Evolutionary conservation across 2,113 vertebrate genomes (phyloP).

Genomic region (Tachysurus fulvidraco): DNA sequence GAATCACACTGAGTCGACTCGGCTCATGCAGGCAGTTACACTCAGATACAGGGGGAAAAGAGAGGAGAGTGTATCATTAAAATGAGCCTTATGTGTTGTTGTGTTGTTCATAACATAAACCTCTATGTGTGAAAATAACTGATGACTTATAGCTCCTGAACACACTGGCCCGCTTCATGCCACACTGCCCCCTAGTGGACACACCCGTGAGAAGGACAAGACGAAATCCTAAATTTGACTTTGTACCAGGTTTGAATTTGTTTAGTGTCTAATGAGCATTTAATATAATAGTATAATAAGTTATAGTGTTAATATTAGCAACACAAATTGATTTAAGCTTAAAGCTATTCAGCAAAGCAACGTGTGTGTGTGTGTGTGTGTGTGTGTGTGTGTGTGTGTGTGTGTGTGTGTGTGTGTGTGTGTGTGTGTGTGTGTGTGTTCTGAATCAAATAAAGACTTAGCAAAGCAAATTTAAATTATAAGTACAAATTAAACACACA

Average conservation of each 20-base stretch:
- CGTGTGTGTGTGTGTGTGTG: not conserved
- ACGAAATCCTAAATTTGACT: not conserved
- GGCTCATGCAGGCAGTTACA: too few relatives aligned
- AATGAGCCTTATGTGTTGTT: too few relatives aligned
- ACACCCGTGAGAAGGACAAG: not conserved
- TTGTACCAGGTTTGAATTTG: not conserved
- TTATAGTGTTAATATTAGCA: not conserved
- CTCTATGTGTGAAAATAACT: too few relatives aligned
- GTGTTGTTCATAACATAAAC: too few relatives aligned
- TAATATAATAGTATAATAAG: too few relatives aligned
- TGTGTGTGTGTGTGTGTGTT: not conserved
- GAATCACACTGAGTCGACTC: too few relatives aligned
- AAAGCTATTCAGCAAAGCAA: not conserved
- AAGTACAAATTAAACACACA: conserved; percentile 3
- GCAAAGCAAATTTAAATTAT: not conserved
- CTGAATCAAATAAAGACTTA: not conserved
- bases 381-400: not conserved
- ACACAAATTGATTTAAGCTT: not conserved
- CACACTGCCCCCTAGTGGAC: not conserved
- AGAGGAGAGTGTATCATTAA: too few relatives aligned
- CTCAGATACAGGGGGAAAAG: too few relatives aligned
- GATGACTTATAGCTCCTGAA: not conserved
- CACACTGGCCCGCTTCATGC: not conserved
- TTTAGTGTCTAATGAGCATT: not conserved
- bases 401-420: conserved; percentile 22